Conservation (phyloP, 1,140 invertebrate species). For the Macrocentrus cingulum region DNA sequence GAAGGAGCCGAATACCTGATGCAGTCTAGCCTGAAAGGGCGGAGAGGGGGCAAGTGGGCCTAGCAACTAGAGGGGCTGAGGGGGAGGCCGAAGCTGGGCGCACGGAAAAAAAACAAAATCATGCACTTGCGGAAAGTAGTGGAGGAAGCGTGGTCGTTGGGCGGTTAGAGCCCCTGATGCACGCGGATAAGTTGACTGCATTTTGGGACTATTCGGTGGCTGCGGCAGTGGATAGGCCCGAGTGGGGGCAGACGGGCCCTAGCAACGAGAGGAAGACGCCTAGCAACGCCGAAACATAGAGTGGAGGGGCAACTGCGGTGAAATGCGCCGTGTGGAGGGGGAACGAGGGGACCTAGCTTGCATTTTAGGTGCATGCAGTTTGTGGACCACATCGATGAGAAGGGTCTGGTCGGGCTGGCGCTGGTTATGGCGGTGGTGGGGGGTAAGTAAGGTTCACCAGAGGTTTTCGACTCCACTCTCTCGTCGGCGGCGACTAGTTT, state of each 20-base stretch:
- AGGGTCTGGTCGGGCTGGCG: slow-evolving; percentile 33
- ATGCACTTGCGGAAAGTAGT: no score
- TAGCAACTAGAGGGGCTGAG: slow-evolving; percentile 50
- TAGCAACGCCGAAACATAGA: slow-evolving; percentile 41
- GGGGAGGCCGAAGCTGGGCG: no score
- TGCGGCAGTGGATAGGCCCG: slow-evolving; percentile 10
- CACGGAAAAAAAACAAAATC: no score
- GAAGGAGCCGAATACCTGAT: slow-evolving; percentile 19
- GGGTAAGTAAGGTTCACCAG: slow-evolving; percentile 60
- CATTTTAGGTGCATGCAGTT: slow-evolving; percentile 53
- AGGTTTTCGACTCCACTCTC: slow-evolving; percentile 58
- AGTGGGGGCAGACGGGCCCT: slow-evolving; percentile 39
- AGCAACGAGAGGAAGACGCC: slow-evolving; percentile 56
- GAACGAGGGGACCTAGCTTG: slow-evolving; percentile 52
- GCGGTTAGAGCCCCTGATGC: slow-evolving; percentile 45
- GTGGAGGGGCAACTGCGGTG: slow-evolving; percentile 15
- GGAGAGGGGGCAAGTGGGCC: slow-evolving; percentile 51
- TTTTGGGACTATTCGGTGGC: slow-evolving; percentile 54
- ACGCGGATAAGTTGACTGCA: slow-evolving; percentile 37
- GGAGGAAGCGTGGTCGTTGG: slow-evolving; percentile 30
- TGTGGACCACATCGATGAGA: slow-evolving; percentile 29
- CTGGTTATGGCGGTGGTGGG: slow-evolving; percentile 44
- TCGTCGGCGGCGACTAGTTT: slow-evolving; percentile 50
- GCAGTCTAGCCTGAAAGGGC: slow-evolving; percentile 33
- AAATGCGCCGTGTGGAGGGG: slow-evolving; percentile 25